Percentiles rank a stretch among this genome's conserved stretches.
phyloP scores from a whole-genome alignment of 2,797 vertebrate genomes.

The Pelochelys cantorii region DNA sequence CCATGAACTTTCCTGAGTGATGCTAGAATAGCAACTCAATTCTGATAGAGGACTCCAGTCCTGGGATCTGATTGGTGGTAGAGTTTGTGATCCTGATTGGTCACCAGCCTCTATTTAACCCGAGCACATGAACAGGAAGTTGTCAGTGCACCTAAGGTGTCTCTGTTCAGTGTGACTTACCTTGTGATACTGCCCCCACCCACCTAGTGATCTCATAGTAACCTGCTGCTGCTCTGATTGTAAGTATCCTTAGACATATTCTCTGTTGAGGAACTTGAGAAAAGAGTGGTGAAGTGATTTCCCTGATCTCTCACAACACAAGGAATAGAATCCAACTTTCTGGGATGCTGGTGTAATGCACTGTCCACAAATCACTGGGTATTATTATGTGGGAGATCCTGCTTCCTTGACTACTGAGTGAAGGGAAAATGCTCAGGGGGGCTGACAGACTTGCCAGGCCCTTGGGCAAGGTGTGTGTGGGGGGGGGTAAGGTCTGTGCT shows the following conservation, averaged over 20 bases:
- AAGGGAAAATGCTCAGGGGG: not conserved
- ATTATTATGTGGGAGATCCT: not conserved
- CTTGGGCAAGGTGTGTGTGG: too few relatives aligned
- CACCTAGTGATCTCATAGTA: too few relatives aligned
- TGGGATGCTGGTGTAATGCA: not conserved
- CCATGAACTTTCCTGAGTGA: not conserved
- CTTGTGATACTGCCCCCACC: not conserved
- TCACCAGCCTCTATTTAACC: not conserved
- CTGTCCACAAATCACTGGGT: too few relatives aligned
- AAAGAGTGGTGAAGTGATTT: not conserved
- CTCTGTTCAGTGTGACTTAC: not conserved
- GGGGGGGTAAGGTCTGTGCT: too few relatives aligned
- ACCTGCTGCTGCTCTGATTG: not conserved
- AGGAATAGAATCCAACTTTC: accelerated
- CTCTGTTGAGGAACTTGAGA: not conserved
- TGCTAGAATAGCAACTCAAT: not conserved
- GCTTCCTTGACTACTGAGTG: not conserved
- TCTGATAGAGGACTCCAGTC: not conserved
- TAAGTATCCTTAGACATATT: not conserved
- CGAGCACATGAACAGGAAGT: not conserved
- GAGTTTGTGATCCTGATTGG: not conserved
- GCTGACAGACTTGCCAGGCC: too few relatives aligned
- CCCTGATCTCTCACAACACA: not conserved
- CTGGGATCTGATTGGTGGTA: not conserved
- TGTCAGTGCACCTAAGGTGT: not conserved